Evolutionary conservation across 2,113 vertebrate species (phyloP).

Genomic region (Notarius lentiginosus): DNA sequence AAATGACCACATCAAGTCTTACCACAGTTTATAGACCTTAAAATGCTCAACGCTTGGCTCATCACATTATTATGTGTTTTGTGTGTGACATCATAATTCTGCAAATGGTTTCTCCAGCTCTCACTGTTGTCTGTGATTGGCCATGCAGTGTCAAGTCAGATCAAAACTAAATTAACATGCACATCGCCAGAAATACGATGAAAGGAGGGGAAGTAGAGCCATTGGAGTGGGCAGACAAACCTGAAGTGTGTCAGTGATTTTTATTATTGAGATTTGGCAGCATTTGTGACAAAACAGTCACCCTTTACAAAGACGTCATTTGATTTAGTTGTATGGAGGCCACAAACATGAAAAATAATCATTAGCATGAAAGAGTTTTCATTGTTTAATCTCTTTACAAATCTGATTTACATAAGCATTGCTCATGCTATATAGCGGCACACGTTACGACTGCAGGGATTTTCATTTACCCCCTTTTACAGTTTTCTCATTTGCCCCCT

Average conservation of each 20-base stretch:
- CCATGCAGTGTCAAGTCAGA: not conserved
- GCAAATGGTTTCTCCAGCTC: conserved; percentile 18
- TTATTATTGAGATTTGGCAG: not conserved
- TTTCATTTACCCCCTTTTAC: not conserved
- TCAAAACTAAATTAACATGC: conserved; percentile 30
- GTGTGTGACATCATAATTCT: conserved; percentile 9
- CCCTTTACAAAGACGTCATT: not conserved
- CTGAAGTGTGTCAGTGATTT: not conserved
- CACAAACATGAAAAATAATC: conserved; percentile 7
- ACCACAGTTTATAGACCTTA: conserved; percentile 28
- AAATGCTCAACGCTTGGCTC: conserved; percentile 9
- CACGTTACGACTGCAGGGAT: conserved; percentile 6
- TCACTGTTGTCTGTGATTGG: conserved; percentile 1
- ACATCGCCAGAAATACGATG: not conserved
- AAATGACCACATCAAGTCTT: conserved; percentile 20
- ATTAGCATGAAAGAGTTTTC: not conserved
- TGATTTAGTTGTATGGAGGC: not conserved
- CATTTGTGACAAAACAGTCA: not conserved
- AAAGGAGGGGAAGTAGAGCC: not conserved
- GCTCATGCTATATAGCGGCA: conserved; percentile 27
- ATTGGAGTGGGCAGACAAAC: not conserved
- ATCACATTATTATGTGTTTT: conserved; percentile 12
- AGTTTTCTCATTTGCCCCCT: not conserved
- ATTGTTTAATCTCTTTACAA: not conserved
- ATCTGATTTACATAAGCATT: conserved; percentile 17